These are phyloP conservation scores for Grapholita molesta DNA, from an alignment of 1,140 invertebrate species.

Conservation along the genomic window DNA sequence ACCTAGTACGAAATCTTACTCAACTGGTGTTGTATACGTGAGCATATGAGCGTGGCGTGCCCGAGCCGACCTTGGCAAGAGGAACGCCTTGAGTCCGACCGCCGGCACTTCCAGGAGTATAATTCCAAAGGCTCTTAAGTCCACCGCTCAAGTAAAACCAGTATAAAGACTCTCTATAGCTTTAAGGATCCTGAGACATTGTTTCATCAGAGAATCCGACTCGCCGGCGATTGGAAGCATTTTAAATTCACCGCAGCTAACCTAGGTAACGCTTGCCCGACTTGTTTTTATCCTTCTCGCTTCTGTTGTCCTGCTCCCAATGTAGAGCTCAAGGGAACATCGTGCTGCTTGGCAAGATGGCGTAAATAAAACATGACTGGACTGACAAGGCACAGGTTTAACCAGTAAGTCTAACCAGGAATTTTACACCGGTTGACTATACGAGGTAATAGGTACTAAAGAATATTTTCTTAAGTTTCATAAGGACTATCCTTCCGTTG, in stretches of 20 bases:
- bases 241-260: neutral
- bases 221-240: neutral
- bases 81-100: conserved; percentile 12
- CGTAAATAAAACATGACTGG: neutral
- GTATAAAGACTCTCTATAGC: neutral
- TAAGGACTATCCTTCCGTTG: too few species aligned
- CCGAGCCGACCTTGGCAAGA: conserved; percentile 12
- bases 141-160: neutral
- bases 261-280: conserved; percentile 7
- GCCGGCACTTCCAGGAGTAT: conserved; percentile 1
- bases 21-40: neutral
- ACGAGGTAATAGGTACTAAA: too few species aligned
- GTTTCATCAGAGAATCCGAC: neutral
- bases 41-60: conserved; percentile 13
- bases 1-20: conserved; percentile 16
- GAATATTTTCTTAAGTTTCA: too few species aligned
- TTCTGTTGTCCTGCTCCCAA: conserved; percentile 11
- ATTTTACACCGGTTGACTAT: neutral
- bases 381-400: neutral
- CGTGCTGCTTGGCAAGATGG: neutral
- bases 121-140: neutral
- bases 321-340: conserved; percentile 13
- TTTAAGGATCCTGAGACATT: neutral
- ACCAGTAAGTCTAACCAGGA: neutral
- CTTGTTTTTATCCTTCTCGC: conserved; percentile 15